Percentiles rank a stretch among this genome's conserved stretches.
Evolutionary conservation across 2,888 invertebrate genomes (phyloP).

Genomic region (Lathronympha strigana): DNA sequence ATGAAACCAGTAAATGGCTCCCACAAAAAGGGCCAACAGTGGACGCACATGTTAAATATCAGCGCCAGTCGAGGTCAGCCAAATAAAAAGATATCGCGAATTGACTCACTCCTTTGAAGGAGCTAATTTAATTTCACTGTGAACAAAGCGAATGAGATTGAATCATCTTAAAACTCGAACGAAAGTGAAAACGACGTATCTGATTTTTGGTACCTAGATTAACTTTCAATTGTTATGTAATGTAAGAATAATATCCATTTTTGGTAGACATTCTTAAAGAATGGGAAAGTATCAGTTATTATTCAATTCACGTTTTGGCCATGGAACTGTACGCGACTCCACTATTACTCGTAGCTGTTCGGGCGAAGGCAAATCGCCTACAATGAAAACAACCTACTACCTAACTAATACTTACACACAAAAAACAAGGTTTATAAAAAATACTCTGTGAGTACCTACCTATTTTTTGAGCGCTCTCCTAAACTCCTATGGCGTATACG

Average conservation of each 20-base stretch:
- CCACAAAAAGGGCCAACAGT: constrained; percentile 30
- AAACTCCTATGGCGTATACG: too few species aligned
- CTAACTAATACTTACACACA: too few species aligned
- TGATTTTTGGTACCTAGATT: constrained; percentile 13
- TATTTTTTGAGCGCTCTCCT: too few species aligned
- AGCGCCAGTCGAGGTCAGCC: constrained; percentile 31
- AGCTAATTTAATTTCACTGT: constrained; percentile 35
- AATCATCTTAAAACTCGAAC: constrained; percentile 22
- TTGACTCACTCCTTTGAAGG: constrained; percentile 37
- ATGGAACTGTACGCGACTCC: background rate
- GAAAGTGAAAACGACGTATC: constrained; percentile 22
- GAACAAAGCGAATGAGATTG: constrained; percentile 21
- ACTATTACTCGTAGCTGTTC: too few species aligned
- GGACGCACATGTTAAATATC: constrained; percentile 33
- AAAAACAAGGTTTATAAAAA: too few species aligned
- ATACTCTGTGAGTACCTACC: too few species aligned
- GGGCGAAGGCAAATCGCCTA: too few species aligned
- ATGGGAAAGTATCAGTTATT: constrained; percentile 5
- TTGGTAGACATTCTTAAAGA: constrained; percentile 1
- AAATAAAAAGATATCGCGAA: constrained; percentile 31
- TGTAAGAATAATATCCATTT: constrained; percentile 9
- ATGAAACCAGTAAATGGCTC: constrained; percentile 3
- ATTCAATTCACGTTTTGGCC: background rate
- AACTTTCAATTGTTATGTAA: constrained; percentile 14
- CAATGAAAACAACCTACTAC: too few species aligned